These are phyloP conservation scores for Telmatochromis sp. DNA, from an alignment of 2,113 vertebrate species.

Conservation along the genomic window DNA sequence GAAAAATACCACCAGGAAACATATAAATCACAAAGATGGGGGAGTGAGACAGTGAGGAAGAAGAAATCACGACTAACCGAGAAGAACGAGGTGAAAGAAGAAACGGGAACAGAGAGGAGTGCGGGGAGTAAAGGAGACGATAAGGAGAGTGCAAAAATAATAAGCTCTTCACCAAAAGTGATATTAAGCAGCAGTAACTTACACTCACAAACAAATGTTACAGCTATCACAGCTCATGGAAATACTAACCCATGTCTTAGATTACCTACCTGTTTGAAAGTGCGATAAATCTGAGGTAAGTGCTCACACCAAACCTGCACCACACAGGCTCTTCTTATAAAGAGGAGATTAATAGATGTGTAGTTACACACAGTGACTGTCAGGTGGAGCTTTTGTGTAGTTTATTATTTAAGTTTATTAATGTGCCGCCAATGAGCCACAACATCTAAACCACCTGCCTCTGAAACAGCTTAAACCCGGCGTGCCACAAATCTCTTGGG, in stretches of 20 bases:
- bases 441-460: not conserved
- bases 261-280: not conserved
- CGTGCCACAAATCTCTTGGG: not conserved
- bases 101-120: not conserved
- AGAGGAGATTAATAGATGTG: not conserved
- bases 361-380: not conserved
- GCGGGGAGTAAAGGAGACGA: not conserved
- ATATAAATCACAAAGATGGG: slow-evolving; percentile 10
- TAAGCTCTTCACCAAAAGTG: not conserved
- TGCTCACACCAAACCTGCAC: not conserved
- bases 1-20: not conserved
- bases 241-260: not conserved
- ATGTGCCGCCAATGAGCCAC: not conserved
- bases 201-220: not conserved
- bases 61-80: not conserved
- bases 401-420: not conserved
- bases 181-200: not conserved
- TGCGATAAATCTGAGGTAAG: not conserved
- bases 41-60: not conserved
- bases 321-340: not conserved
- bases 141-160: not conserved
- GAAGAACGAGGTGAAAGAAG: not conserved
- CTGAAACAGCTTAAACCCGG: not conserved
- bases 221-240: not conserved
- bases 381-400: not conserved